These are phyloP conservation scores for Mus pahari DNA, from an alignment of 2,113 vertebrate genomes.

Conservation along the genomic window DNA sequence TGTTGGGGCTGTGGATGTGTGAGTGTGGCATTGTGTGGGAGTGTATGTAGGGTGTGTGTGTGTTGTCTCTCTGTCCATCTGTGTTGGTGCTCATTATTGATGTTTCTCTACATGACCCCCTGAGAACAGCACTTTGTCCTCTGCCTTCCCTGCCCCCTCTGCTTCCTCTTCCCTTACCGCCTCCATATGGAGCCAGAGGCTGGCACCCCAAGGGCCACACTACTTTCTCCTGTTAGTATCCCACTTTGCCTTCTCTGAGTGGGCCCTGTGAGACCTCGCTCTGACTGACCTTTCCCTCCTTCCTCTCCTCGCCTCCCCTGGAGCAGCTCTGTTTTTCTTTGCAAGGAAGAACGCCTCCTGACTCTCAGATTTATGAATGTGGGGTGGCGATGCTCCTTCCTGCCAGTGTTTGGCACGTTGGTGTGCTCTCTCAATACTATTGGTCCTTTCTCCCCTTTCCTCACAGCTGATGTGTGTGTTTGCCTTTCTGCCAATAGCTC, in stretches of 20 bases:
- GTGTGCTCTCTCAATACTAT: not conserved
- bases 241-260: too few relatives aligned
- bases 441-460: not conserved
- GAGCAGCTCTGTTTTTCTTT: too few relatives aligned
- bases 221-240: too few relatives aligned
- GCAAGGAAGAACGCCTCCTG: not conserved
- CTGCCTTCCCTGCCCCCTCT: fast-evolving
- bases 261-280: not conserved
- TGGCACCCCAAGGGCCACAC: not conserved
- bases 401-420: not conserved
- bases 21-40: not conserved
- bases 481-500: not conserved
- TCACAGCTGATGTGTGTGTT: not conserved
- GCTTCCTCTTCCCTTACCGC: not conserved
- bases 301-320: not conserved
- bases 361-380: not conserved
- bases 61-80: not conserved
- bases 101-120: not conserved
- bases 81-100: not conserved
- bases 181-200: not conserved
- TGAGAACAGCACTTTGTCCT: too few relatives aligned
- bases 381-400: not conserved
- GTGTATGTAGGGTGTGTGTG: not conserved
- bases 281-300: too few relatives aligned
- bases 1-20: not conserved